Base-by-base conservation (phyloP, 2,113 vertebrate species). In the Labeo catla region DNA sequence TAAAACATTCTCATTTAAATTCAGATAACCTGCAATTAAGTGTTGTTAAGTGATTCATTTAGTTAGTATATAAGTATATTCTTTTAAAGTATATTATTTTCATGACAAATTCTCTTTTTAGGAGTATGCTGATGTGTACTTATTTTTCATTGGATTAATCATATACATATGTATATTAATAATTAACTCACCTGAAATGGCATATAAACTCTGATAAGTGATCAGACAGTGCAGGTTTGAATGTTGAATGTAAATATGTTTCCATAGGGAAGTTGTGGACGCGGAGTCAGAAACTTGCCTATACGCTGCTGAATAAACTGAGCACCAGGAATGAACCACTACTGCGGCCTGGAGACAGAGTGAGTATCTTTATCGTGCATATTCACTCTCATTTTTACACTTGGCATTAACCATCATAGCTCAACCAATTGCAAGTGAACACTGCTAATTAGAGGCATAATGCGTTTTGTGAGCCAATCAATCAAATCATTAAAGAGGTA, bases 231-330 rank as follows among this genome's bases (percentile, higher is more conserved):
- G 34, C 4, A 43, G 43, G 39, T 8, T 8, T 63, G 80, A 54
- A 6, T 73, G 74, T n/a, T 0, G 70, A 36, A 66, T 36, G 39
- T 23, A 39, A 16, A 59, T 89, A 79, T 89, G 23, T 73, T 50
- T 81, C 36, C 59, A 68, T 63, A 98, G 98, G 98, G 84, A 99
- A 99, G 91, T 94, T 99, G 39, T 99, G 98, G 98, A 99, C 96
- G 77, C 96, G 97, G 89, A 97, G 98, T 93, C 94, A 97, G 93
- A 99, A 99, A 90, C 93, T 99, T 88, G 97, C 97, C 0, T 99
- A 97, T 90, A 99, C 98, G 1, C 95, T 99, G 11, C 95, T 99
- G 10, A 98, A 98, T 92, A 99, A 97, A 89, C 95, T 98, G 89
- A 97, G 96, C 90, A 95, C 91, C 89, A 97, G 97, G 91, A 98